Conservation (phyloP, 1,140 invertebrate genomes). For the Hyposmocoma kahamanoa region DNA sequence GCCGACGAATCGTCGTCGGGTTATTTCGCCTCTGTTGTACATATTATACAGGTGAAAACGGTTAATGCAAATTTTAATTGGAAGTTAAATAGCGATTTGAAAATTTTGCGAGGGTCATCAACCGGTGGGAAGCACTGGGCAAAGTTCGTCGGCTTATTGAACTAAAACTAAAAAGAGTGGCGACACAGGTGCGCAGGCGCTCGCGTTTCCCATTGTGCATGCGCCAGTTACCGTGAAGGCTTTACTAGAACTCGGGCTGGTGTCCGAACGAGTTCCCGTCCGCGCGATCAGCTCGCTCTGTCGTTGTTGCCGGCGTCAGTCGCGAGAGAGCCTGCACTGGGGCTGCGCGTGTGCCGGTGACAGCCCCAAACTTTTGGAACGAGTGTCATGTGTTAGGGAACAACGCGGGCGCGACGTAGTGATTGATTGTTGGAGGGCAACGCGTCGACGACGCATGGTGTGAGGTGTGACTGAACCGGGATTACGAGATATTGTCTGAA, state of each 20-base stretch:
- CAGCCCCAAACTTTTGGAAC: conserved; percentile 1
- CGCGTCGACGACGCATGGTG: no score
- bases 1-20: no score
- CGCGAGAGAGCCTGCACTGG: background rate
- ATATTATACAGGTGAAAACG: no score
- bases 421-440: conserved; percentile 24
- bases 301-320: conserved; percentile 2
- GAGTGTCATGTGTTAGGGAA: background rate
- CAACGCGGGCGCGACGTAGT: conserved; percentile 15
- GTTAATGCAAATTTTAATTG: no score
- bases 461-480: conserved; percentile 31
- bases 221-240: conserved; percentile 34
- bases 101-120: conserved; percentile 35
- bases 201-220: conserved; percentile 34
- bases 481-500: conserved; percentile 9
- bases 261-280: conserved; percentile 21
- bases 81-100: no score
- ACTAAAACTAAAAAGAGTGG: conserved; percentile 34
- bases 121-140: conserved; percentile 28
- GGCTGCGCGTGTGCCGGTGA: background rate
- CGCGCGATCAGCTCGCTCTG: background rate
- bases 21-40: background rate
- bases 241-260: conserved; percentile 16
- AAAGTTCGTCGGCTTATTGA: conserved; percentile 39
- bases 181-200: conserved; percentile 50